Base-by-base conservation (phyloP, 1,140 invertebrate species). In the Apocrypta bakeri region DNA sequence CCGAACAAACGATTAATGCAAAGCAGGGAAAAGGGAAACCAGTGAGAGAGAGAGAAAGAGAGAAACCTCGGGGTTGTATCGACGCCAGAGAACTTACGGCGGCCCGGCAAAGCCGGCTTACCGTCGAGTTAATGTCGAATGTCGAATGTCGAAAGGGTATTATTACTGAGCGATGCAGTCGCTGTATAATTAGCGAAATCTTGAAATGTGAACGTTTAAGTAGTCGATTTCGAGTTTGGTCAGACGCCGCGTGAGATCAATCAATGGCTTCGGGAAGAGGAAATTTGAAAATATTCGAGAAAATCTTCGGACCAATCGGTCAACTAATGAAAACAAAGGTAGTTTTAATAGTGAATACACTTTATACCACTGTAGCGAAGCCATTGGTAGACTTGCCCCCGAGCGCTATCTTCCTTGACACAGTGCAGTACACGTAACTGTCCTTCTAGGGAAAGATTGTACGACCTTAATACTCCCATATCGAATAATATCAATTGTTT, bases 401-500 rank as follows among this genome's bases (percentile, higher is more conserved):
- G n/a, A 9, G 40, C 48, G 48, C 48, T 56, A 56, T 56, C 48
- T 56, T 21, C 6, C 42, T 48, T 12, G 42, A 48, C 42, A 17
- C 42, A 48, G 42, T 48, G 42, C 17, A 21, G 48, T 56, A 56
- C 48, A 48, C 21, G 48, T n/a, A 56, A 17, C 48, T 48, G 42
- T 48, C 17, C 42, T 56, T 6, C 48, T 56, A 3, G 48, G 48
- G 48, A 56, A 56, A 56, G 48, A 56, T 56, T 56, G 48, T 21
- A 14, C 48, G 17, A n/a, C 17, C 48, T 21, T 56, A 56, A 56
- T 56, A 40, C 69, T 66, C 56, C 48, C 14, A 63, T 64, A 27
- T 68, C 63, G 63, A 79, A 71, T 69, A 69, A 71, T 71, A 79
- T 69, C 66, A 64, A 79, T 79, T 79, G 77, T 69, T 79, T 79